Percentiles rank a stretch among this genome's conserved stretches.
phyloP scores from a whole-genome alignment of 2,113 vertebrate species.

The Bagarius yarrelli region DNA sequence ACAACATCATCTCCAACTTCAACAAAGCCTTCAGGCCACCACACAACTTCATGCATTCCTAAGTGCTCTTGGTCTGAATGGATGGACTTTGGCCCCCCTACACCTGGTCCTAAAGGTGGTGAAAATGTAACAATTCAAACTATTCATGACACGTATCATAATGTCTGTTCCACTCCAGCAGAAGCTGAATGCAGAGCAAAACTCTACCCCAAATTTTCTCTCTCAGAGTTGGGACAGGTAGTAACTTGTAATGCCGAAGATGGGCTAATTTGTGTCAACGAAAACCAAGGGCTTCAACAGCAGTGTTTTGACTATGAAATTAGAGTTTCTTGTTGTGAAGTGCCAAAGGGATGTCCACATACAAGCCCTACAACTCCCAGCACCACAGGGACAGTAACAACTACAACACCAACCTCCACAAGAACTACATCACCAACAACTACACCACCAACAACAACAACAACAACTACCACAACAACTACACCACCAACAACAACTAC shows the following conservation, averaged over 20 bases:
- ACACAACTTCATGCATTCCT: neutral
- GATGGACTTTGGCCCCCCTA: conserved; percentile 32
- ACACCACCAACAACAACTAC: neutral
- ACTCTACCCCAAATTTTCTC: neutral
- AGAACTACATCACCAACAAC: too few relatives aligned
- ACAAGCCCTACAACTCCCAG: neutral
- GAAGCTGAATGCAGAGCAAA: conserved; percentile 48
- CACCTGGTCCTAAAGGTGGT: conserved; percentile 42
- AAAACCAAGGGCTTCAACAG: conserved; percentile 51
- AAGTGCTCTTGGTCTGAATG: conserved; percentile 43
- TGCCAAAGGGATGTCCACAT: neutral
- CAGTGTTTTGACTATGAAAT: conserved; percentile 63
- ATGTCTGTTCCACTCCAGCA: conserved; percentile 8
- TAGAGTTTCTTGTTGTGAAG: conserved; percentile 54
- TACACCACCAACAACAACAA: too few relatives aligned
- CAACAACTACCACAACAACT: neutral
- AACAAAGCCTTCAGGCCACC: neutral
- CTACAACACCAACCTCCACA: neutral
- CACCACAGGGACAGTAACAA: neutral
- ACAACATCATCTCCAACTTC: neutral
- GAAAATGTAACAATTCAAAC: conserved; percentile 36
- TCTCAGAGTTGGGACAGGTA: conserved; percentile 50
- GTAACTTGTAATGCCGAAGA: conserved; percentile 42
- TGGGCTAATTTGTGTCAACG: conserved; percentile 60
- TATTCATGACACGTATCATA: neutral